These are phyloP conservation scores for Antitype chi DNA, from an alignment of 2,888 invertebrate species.

Conservation along the genomic window DNA sequence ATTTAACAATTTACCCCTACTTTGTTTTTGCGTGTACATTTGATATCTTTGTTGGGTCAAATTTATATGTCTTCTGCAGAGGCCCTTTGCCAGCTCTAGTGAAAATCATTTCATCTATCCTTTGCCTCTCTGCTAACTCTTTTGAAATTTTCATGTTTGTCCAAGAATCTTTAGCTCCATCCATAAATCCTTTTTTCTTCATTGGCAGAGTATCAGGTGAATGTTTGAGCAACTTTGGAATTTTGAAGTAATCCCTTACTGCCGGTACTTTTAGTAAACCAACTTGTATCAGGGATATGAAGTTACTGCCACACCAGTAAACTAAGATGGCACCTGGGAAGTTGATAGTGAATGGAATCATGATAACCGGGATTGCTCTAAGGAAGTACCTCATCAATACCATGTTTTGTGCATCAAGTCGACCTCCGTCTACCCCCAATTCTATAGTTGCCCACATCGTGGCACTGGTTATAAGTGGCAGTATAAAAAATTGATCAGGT, in stretches of 20 bases:
- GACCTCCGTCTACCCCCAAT: slow-evolving; percentile 94
- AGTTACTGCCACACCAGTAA: slow-evolving; percentile 97
- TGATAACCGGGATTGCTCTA: slow-evolving; percentile 93
- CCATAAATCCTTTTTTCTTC: slow-evolving; percentile 94
- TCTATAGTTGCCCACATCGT: slow-evolving; percentile 96
- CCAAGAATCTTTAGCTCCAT: slow-evolving; percentile 95
- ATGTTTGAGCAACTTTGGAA: slow-evolving; percentile 92
- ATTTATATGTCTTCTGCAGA: slow-evolving; percentile 96
- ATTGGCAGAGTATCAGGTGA: slow-evolving; percentile 90
- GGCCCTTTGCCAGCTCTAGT: slow-evolving; percentile 96
- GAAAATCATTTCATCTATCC: slow-evolving; percentile 95
- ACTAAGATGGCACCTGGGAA: slow-evolving; percentile 97
- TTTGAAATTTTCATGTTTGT: slow-evolving; percentile 95
- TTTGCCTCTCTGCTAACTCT: slow-evolving; percentile 94
- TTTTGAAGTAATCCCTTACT: slow-evolving; percentile 94
- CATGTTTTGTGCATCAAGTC: slow-evolving; percentile 92
- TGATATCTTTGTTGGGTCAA: slow-evolving; percentile 93
- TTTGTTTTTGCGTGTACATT: slow-evolving; percentile 90
- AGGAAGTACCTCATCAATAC: slow-evolving; percentile 94
- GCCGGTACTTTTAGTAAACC: slow-evolving; percentile 93
- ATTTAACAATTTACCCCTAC: slow-evolving; percentile 74
- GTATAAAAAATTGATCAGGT: slow-evolving; percentile 96
- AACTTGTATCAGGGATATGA: slow-evolving; percentile 96
- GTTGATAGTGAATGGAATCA: slow-evolving; percentile 96
- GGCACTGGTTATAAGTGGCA: slow-evolving; percentile 96